Conservation (phyloP, 2,113 vertebrate species). For the Xiphophorus couchianus region DNA sequence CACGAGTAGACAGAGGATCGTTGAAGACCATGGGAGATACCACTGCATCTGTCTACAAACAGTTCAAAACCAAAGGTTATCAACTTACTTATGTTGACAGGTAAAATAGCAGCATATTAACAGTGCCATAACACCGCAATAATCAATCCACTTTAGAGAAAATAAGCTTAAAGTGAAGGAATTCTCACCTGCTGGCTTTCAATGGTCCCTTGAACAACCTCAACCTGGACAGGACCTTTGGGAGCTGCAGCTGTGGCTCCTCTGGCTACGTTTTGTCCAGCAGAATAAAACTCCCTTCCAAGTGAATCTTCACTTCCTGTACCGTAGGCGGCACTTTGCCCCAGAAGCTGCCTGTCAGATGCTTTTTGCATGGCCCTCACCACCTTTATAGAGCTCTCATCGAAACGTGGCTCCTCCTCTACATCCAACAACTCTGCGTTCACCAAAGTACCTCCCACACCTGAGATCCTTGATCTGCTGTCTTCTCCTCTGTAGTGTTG, state of each 20-base stretch:
- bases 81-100: neutral
- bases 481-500: constrained; percentile 15
- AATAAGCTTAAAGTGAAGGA: too few relatives aligned
- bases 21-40: constrained; percentile 58
- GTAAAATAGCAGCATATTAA: neutral
- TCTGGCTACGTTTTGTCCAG: neutral
- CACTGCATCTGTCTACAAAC: constrained; percentile 54
- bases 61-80: neutral
- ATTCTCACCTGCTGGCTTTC: constrained; percentile 64
- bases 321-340: neutral
- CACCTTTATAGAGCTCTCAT: constrained; percentile 40
- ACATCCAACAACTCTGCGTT: neutral
- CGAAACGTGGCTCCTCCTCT: neutral
- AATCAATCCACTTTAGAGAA: too few relatives aligned
- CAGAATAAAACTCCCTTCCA: neutral
- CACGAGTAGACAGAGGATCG: constrained; percentile 31
- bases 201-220: constrained; percentile 52
- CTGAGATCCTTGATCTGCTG: neutral
- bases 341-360: constrained; percentile 47
- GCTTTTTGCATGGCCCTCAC: constrained; percentile 53
- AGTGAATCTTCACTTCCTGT: neutral
- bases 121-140: too few relatives aligned
- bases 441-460: constrained; percentile 29
- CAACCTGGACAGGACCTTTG: constrained; percentile 25
- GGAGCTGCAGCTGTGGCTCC: neutral